Conservation (phyloP, 2,888 invertebrate genomes). For the Drosophila dives region DNA sequence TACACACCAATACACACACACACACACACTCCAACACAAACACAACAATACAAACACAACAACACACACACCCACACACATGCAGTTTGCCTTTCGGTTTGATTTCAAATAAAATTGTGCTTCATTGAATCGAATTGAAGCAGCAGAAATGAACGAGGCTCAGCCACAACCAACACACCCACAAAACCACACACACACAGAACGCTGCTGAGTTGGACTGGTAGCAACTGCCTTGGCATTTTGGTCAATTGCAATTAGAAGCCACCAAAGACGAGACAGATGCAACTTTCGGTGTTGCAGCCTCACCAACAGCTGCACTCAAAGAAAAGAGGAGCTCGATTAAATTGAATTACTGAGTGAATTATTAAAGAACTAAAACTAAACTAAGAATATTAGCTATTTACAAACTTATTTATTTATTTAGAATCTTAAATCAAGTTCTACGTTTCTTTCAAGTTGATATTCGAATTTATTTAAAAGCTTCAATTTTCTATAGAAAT, state of each 20-base stretch:
- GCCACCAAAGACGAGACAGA: slow-evolving; percentile 49
- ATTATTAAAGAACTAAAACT: not conserved
- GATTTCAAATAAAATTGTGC: slow-evolving; percentile 80
- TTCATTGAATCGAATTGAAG: slow-evolving; percentile 78
- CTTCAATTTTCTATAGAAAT: too few relatives aligned
- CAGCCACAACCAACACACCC: slow-evolving; percentile 19
- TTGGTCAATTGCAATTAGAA: slow-evolving; percentile 79
- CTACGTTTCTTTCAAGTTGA: not conserved
- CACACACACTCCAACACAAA: slow-evolving; percentile 6
- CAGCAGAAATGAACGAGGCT: slow-evolving; percentile 62
- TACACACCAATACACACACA: slow-evolving; percentile 38
- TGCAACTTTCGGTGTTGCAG: slow-evolving; percentile 16
- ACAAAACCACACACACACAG: not conserved
- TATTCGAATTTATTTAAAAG: not conserved
- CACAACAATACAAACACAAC: slow-evolving; percentile 7
- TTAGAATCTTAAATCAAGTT: not conserved
- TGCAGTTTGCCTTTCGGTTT: slow-evolving; percentile 76
- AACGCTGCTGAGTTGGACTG: slow-evolving; percentile 25
- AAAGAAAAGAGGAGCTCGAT: slow-evolving; percentile 18
- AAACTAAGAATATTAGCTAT: not conserved
- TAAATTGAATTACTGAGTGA: not conserved
- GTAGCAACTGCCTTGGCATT: slow-evolving; percentile 49
- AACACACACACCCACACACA: slow-evolving; percentile 29
- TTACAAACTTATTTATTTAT: not conserved
- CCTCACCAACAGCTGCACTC: slow-evolving; percentile 5